Evolutionary conservation across 1,140 invertebrate genomes (phyloP).

Genomic region (Bombus sylvicola): DNA sequence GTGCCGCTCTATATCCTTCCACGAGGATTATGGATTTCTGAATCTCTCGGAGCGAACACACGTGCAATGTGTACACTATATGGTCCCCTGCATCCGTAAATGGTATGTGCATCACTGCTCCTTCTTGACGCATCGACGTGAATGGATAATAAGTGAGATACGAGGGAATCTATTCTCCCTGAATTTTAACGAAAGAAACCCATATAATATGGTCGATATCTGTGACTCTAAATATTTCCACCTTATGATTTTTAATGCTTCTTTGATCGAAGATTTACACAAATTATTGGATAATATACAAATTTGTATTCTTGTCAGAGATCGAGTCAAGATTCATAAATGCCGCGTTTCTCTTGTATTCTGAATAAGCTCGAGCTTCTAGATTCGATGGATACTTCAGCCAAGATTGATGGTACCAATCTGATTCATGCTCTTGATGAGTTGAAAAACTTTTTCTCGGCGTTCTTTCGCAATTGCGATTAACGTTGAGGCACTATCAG

Average conservation of each 20-base stretch:
- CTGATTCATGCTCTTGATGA: slow-evolving; percentile 21
- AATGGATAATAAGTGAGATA: slow-evolving; percentile 15
- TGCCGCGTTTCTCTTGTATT: too few species aligned
- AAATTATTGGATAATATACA: background rate
- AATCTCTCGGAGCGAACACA: slow-evolving; percentile 28
- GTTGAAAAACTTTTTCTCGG: slow-evolving; percentile 17
- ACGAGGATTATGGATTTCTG: slow-evolving; percentile 60
- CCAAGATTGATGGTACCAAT: slow-evolving; percentile 23
- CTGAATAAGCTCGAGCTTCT: background rate
- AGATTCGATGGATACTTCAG: background rate
- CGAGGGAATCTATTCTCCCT: slow-evolving; percentile 25
- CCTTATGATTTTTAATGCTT: too few species aligned
- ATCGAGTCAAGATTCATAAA: background rate
- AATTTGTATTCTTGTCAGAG: background rate
- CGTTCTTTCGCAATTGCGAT: slow-evolving; percentile 27
- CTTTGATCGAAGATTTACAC: too few species aligned
- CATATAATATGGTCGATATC: slow-evolving; percentile 11
- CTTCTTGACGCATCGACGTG: slow-evolving; percentile 32
- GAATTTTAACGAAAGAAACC: slow-evolving; percentile 45
- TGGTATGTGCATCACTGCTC: slow-evolving; percentile 39
- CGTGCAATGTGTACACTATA: slow-evolving; percentile 24
- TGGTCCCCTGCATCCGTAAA: slow-evolving; percentile 41
- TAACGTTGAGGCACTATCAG: slow-evolving; percentile 25
- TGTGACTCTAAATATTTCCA: background rate
- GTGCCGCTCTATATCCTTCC: slow-evolving; percentile 48